Conservation (phyloP, 2,797 vertebrate genomes). For the Cephalopachus bancanus region DNA sequence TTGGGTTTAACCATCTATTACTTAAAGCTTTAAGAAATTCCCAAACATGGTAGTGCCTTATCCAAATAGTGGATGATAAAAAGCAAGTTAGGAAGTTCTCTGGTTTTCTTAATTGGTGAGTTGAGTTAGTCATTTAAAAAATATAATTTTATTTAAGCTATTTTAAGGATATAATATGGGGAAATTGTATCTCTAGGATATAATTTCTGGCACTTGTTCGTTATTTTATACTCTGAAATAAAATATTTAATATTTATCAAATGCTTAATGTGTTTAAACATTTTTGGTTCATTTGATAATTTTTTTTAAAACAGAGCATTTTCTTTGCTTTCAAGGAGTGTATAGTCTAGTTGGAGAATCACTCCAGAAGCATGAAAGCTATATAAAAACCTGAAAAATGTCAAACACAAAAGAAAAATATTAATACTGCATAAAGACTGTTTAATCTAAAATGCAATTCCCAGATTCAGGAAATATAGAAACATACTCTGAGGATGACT, state of each 20-base stretch:
- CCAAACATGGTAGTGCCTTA: background rate
- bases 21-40: background rate
- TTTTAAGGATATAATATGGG: background rate
- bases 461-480: background rate
- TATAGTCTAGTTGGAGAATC: conserved; percentile 23
- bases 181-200: background rate
- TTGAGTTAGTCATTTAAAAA: background rate
- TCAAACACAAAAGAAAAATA: background rate
- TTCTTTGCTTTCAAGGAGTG: background rate
- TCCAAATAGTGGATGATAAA: background rate
- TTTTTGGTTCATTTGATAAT: background rate
- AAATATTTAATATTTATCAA: conserved; percentile 46
- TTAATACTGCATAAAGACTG: background rate
- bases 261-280: background rate
- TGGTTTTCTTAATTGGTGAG: background rate
- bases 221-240: conserved; percentile 4
- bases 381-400: background rate
- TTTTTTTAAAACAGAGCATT: background rate
- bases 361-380: background rate
- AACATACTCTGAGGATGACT: background rate
- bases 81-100: background rate
- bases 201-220: background rate
- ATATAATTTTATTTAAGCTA: background rate
- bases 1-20: background rate
- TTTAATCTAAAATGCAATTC: conserved; percentile 23